These are phyloP conservation scores for Euplagia quadripunctaria DNA, from an alignment of 2,888 invertebrate genomes.

Conservation along the genomic window DNA sequence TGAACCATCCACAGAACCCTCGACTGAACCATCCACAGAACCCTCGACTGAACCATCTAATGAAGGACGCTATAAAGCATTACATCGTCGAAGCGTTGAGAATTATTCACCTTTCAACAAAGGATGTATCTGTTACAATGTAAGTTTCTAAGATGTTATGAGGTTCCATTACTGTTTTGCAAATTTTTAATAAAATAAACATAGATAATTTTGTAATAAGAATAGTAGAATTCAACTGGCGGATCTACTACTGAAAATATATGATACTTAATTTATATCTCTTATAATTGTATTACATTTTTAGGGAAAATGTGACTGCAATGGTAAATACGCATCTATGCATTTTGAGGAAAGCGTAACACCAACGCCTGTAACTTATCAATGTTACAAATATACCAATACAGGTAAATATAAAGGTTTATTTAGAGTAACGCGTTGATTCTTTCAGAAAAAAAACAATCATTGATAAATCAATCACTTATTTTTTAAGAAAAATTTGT, in stretches of 20 bases:
- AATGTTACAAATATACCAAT: conserved; percentile 15
- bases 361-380: background rate
- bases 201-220: too few species aligned
- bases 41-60: too few species aligned
- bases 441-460: background rate
- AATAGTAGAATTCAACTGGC: too few species aligned
- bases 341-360: background rate
- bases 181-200: too few species aligned
- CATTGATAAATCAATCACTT: background rate
- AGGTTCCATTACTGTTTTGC: background rate
- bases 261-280: too few species aligned
- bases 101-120: background rate
- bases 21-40: too few species aligned
- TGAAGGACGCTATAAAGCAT: too few species aligned
- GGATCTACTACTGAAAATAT: too few species aligned
- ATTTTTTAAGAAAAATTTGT: background rate
- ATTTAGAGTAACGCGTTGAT: background rate
- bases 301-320: conserved; percentile 33
- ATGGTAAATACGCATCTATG: conserved; percentile 6
- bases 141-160: conserved; percentile 13
- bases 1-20: too few species aligned
- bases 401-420: conserved; percentile 10
- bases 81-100: background rate
- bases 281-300: conserved; percentile 10
- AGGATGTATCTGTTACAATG: conserved; percentile 24